Conservation (phyloP, 1,140 invertebrate genomes). For the Grapholita molesta region DNA sequence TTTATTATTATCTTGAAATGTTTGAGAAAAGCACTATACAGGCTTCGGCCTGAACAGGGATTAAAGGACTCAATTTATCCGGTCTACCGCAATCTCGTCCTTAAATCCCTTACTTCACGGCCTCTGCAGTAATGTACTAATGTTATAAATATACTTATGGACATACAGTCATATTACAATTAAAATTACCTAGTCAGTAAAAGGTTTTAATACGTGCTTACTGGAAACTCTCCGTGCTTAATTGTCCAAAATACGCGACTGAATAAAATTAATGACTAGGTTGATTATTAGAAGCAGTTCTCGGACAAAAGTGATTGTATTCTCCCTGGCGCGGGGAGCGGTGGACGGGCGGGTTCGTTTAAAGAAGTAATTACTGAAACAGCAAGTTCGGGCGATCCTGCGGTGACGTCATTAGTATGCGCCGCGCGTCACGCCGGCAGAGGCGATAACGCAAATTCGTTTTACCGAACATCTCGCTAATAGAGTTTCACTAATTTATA, state of each 20-base stretch:
- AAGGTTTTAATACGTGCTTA: neutral
- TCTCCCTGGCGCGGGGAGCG: conserved; percentile 21
- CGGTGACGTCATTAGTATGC: conserved; percentile 64
- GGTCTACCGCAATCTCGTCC: no score
- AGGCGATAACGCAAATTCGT: conserved; percentile 77
- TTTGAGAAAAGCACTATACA: no score
- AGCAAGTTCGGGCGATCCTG: conserved; percentile 55
- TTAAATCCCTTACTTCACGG: no score
- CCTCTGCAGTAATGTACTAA: no score
- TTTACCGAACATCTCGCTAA: conserved; percentile 75
- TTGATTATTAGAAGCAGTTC: conserved; percentile 50
- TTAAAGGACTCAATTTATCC: no score
- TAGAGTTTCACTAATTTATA: conserved; percentile 78
- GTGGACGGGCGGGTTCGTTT: conserved; percentile 53
- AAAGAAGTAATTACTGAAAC: conserved; percentile 72
- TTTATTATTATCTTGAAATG: no score
- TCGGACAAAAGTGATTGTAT: conserved; percentile 51
- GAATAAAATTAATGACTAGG: conserved; percentile 41
- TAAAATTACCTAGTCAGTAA: neutral
- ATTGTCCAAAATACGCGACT: conserved; percentile 33
- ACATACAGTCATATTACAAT: neutral
- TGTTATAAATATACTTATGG: neutral
- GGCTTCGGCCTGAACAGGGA: no score
- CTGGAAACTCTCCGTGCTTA: conserved; percentile 18
- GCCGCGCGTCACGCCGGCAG: conserved; percentile 51